Evolutionary conservation across 1,140 invertebrate species (phyloP).

Genomic region (Drosophila sproati): DNA sequence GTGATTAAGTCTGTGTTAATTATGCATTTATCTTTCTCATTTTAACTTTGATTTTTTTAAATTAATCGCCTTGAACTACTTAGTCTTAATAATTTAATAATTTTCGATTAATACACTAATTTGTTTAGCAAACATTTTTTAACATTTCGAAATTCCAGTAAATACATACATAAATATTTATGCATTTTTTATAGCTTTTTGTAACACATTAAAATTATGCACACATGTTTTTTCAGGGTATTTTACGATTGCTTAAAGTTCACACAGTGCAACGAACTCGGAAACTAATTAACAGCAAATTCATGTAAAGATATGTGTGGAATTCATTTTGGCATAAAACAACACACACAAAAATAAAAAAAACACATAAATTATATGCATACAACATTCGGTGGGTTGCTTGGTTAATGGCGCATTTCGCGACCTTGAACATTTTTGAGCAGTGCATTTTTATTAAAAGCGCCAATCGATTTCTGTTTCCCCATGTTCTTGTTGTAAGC

Average conservation of each 20-base stretch:
- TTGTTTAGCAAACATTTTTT: too few species aligned
- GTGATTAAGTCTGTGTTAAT: too few species aligned
- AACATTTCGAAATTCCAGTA: too few species aligned
- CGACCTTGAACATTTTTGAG: conserved; percentile 32
- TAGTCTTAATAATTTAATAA: too few species aligned
- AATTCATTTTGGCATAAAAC: conserved; percentile 28
- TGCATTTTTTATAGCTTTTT: too few species aligned
- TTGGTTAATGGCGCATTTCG: conserved; percentile 13
- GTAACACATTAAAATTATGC: too few species aligned
- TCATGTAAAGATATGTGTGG: conserved; percentile 9
- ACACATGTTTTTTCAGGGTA: too few species aligned
- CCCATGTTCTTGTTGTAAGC: conserved; percentile 21
- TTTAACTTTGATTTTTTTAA: too few species aligned
- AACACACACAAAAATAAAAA: background rate
- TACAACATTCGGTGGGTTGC: background rate
- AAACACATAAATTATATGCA: conserved; percentile 1
- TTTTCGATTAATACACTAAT: too few species aligned
- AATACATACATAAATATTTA: too few species aligned
- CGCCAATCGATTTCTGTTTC: conserved; percentile 10
- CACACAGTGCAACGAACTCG: conserved; percentile 66
- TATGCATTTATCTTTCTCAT: too few species aligned
- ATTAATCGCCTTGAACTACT: too few species aligned
- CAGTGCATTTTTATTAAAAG: conserved; percentile 21
- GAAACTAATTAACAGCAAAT: conserved; percentile 24
- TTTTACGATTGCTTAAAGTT: background rate